These are phyloP conservation scores for Xestia sexstrigata DNA, from an alignment of 2,888 invertebrate species.

Conservation along the genomic window DNA sequence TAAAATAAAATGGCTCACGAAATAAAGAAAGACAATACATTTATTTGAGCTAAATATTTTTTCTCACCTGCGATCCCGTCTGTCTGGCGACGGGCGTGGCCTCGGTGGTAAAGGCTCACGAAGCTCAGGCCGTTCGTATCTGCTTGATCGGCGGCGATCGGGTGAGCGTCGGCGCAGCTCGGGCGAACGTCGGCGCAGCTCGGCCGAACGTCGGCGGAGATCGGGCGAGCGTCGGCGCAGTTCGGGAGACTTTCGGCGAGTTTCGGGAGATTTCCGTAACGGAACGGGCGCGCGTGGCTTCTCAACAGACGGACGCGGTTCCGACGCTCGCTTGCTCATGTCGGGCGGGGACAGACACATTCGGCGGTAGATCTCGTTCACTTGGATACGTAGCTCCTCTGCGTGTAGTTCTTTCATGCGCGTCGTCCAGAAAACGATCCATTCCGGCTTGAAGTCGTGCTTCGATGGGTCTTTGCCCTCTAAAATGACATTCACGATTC, in stretches of 20 bases:
- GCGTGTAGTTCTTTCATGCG: conserved; percentile 95
- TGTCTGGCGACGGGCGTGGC: conserved; percentile 52
- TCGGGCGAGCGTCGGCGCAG: conserved; percentile 46
- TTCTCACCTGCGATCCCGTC: conserved; percentile 66
- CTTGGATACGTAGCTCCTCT: conserved; percentile 92
- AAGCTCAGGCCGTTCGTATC: conserved; percentile 1
- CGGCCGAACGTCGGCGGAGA: conserved; percentile 46
- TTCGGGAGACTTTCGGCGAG: conserved; percentile 32
- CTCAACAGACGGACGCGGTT: conserved; percentile 20
- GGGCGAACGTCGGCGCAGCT: conserved; percentile 16
- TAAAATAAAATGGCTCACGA: background rate
- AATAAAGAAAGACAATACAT: background rate
- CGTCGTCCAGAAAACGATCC: conserved; percentile 96
- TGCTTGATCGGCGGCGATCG: conserved; percentile 1
- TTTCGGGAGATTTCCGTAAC: conserved; percentile 59
- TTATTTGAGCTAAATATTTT: background rate
- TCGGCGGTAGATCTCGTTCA: conserved; percentile 93
- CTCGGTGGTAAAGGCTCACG: conserved; percentile 35
- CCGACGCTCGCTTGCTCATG: conserved; percentile 61
- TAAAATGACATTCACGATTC: conserved; percentile 43
- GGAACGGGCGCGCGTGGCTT: conserved; percentile 39
- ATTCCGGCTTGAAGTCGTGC: conserved; percentile 97
- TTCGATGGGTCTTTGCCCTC: conserved; percentile 94
- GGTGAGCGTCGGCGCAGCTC: conserved; percentile 1
- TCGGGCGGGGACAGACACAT: conserved; percentile 86